Evolutionary conservation across 2,113 vertebrate genomes (phyloP), one percentile per base, ranked within the genome.

Genomic region (Vicugna pacos): DNA sequence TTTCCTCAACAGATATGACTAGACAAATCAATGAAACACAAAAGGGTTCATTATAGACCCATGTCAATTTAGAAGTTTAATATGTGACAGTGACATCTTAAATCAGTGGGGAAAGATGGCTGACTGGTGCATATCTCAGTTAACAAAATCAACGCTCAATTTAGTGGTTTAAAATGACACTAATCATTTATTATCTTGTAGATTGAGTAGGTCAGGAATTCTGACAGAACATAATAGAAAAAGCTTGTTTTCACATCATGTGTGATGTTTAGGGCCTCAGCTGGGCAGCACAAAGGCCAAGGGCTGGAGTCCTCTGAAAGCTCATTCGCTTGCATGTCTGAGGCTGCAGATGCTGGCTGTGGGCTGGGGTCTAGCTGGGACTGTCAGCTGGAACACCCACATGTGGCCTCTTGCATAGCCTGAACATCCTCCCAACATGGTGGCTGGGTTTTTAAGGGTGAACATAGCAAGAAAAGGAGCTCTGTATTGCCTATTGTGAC

Each of bases 111-210:
- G 42, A 85, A 69, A 73, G 52, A 73, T n/a, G 20, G 30, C 32
- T 91, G 93, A 62, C 67, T 70, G 64, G 50, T 85, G 10, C 56
- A 28, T 67, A 50, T 60, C 84, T 93, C 50, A 89, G 15, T 70
- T 60, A 93, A 50, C 28, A 70, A 91, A 95, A 91, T 86, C 35
- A 86, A 69, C 52, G 46, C 30, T 30, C n/a, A 87, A 82, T 10
- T 42, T n/a, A 79, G 64, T 73, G 32, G 35, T 85, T 50, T 20
- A 38, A 90, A 93, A 80, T 22, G 28, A 28, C 60, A 87, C 28
- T 58, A 58, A 82, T 64, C 50, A 69, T 56, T 87, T 87, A 67
- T 82, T 62, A 56, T 70, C 58, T 46, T n/a, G 6, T 52, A 58
- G 50, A 70, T 62, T 64, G 22, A 6, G 19, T 82, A 38, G 86